Percentiles rank a stretch among this genome's conserved stretches.
These are phyloP conservation scores for Microcebus lehilahytsara DNA, from an alignment of 2,113 vertebrate genomes.

Conservation along the genomic window DNA sequence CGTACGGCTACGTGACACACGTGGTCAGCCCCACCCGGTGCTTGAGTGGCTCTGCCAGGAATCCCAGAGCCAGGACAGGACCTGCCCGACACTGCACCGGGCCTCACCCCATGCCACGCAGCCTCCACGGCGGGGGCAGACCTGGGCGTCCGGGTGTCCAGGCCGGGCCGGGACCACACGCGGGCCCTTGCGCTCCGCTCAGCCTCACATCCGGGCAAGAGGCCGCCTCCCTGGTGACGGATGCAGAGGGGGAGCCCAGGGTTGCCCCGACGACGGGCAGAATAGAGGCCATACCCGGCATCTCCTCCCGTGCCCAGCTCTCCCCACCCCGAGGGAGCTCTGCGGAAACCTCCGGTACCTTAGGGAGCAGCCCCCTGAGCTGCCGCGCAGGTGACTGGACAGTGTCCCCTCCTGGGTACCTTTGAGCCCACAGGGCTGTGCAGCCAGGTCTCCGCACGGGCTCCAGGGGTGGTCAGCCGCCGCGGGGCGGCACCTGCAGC, in stretches of 20 bases:
- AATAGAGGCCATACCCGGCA: not conserved
- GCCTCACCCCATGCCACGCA: not conserved
- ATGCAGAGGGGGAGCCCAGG: not conserved
- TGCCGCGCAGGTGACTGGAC: too few relatives aligned
- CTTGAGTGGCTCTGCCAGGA: not conserved
- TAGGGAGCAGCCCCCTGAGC: not conserved
- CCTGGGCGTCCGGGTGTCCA: not conserved
- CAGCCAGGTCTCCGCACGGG: too few relatives aligned
- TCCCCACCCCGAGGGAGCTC: not conserved
- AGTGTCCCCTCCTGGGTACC: not conserved
- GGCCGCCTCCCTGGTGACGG: not conserved
- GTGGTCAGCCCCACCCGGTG: not conserved
- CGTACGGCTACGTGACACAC: not conserved
- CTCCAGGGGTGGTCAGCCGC: not conserved
- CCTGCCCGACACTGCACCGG: rapidly evolving
- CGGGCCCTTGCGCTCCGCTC: not conserved
- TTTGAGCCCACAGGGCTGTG: not conserved
- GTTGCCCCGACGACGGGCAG: not conserved
- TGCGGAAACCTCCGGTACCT: not conserved
- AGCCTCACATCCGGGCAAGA: too few relatives aligned
- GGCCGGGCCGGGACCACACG: not conserved
- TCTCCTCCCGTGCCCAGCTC: not conserved
- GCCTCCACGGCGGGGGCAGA: not conserved
- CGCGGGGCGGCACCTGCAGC: not conserved
- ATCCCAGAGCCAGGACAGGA: rapidly evolving